Conservation (phyloP, 37 sponge, comb jelly and placozoan genomes). For the Haliclona indistincta region DNA sequence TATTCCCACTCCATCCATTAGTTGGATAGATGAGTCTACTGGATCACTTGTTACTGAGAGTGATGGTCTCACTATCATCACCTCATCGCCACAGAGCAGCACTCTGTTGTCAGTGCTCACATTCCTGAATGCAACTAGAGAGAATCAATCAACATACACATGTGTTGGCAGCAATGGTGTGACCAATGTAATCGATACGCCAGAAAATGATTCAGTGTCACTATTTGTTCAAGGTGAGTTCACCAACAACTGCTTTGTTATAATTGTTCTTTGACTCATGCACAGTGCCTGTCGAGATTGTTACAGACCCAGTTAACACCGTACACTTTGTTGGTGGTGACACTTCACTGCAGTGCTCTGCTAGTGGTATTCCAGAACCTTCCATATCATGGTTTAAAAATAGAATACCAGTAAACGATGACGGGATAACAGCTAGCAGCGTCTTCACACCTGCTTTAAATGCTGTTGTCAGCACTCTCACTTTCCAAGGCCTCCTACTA, state of each 20-base stretch:
- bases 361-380: conserved; percentile 3
- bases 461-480: not conserved
- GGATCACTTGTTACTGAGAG: not conserved
- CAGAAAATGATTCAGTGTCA: not conserved
- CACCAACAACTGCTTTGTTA: no score
- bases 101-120: conserved; percentile 4
- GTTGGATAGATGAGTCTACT: not conserved
- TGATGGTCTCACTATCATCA: not conserved
- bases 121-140: not conserved
- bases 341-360: not conserved
- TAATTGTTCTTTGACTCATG: no score
- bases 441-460: not conserved
- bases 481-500: not conserved
- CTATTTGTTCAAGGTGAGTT: conserved; percentile 5
- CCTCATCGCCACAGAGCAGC: not conserved
- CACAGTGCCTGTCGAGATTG: conserved; percentile 18
- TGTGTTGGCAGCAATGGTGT: not conserved
- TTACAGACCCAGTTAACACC: conserved; percentile 4
- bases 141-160: not conserved
- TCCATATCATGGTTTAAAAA: conserved; percentile 11
- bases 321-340: conserved; percentile 7
- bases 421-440: not conserved
- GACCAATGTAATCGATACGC: not conserved
- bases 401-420: not conserved
- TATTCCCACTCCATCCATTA: conserved; percentile 5